Percentiles rank a stretch among this genome's conserved stretches.
phyloP scores from a whole-genome alignment of 2,888 invertebrate species.

The Drosophila limbata region DNA sequence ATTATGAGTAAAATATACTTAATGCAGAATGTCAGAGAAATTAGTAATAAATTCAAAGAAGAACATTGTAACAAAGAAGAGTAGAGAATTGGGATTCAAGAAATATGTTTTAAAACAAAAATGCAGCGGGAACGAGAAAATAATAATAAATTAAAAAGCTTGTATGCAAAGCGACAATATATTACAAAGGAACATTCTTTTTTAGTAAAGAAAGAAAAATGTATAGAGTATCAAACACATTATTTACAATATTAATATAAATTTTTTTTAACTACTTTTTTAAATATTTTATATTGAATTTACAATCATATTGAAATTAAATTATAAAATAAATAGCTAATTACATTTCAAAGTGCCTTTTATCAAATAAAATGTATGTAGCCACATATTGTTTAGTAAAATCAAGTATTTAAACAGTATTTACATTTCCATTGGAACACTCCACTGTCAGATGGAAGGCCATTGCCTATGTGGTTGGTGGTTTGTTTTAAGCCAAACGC shows the following conservation, averaged over 20 bases:
- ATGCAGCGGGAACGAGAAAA: background rate
- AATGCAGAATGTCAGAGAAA: background rate
- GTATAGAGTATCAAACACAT: background rate
- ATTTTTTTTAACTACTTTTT: too few species aligned
- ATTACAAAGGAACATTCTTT: background rate
- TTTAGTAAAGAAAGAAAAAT: background rate
- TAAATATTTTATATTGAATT: too few species aligned
- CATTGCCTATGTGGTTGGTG: conserved; percentile 19
- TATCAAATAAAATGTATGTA: background rate
- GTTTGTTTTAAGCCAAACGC: conserved; percentile 32
- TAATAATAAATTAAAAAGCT: background rate
- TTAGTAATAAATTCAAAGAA: background rate
- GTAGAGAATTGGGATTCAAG: background rate
- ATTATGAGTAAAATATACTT: background rate
- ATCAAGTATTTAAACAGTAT: background rate
- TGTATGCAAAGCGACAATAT: background rate
- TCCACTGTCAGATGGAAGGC: conserved; percentile 27
- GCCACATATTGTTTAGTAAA: background rate
- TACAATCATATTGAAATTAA: background rate
- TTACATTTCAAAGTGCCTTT: background rate
- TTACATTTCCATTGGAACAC: conserved; percentile 1
- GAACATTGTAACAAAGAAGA: background rate
- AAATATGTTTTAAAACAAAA: background rate
- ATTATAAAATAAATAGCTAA: background rate
- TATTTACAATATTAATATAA: background rate